A percentile compares a stretch with the other conserved stretches of the same genome.
Conservation (phyloP, 2,888 invertebrate species). For the Capitulum mitella region DNA sequence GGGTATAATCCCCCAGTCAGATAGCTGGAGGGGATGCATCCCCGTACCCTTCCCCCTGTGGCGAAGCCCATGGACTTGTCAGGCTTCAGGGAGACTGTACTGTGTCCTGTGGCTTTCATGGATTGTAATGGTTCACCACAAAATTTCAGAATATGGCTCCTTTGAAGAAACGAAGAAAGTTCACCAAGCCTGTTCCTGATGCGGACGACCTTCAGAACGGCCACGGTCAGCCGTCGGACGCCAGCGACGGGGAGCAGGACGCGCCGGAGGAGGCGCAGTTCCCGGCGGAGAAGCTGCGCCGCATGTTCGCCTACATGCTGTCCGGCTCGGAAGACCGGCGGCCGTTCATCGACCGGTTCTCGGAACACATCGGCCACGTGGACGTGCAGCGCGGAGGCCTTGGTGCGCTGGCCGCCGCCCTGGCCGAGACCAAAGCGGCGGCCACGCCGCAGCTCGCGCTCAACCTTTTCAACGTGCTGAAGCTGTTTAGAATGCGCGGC, state of each 20-base stretch:
- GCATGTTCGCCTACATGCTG: slow-evolving; percentile 4
- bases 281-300: slow-evolving; percentile 6
- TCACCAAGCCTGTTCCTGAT: background rate
- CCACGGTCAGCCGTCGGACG: background rate
- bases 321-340: background rate
- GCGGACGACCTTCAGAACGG: background rate
- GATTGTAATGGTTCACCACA: too few species aligned
- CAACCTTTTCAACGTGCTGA: slow-evolving; percentile 31
- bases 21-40: too few species aligned
- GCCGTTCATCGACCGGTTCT: slow-evolving; percentile 58
- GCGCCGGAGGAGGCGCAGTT: background rate
- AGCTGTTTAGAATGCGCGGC: slow-evolving; percentile 23
- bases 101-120: too few species aligned
- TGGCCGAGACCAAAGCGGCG: too few species aligned
- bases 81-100: too few species aligned
- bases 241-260: background rate
- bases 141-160: background rate
- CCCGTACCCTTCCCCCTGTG: too few species aligned
- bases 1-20: too few species aligned
- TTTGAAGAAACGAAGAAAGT: background rate
- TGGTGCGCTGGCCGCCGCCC: background rate
- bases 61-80: too few species aligned
- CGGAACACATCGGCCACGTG: slow-evolving; percentile 63
- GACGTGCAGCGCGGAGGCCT: slow-evolving; percentile 50
- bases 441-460: slow-evolving; percentile 16